phyloP scores from a whole-genome alignment of 2,797 vertebrate species.

The Thamnophis elegans region DNA sequence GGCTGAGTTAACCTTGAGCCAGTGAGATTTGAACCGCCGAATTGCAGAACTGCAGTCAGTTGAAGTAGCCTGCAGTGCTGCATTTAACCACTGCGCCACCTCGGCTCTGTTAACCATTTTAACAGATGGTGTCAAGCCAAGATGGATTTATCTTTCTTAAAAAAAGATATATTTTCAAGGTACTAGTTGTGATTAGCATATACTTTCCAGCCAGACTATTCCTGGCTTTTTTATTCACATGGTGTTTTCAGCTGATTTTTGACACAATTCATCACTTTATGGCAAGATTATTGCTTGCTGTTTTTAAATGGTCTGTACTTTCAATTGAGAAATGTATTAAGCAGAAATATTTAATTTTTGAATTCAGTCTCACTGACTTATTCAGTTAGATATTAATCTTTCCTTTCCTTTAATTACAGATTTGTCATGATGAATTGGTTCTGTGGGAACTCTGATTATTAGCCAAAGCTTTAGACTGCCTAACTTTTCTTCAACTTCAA shows the following conservation, averaged over 20 bases:
- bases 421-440: not conserved
- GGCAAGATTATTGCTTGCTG: not conserved
- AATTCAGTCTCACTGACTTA: not conserved
- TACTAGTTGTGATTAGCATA: not conserved
- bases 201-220: not conserved
- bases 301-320: not conserved
- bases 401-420: not conserved
- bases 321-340: not conserved
- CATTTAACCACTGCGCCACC: too few relatives aligned
- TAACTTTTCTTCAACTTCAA: not conserved
- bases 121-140: not conserved
- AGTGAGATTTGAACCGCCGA: too few relatives aligned
- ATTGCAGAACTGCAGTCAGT: too few relatives aligned
- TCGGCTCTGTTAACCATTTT: too few relatives aligned
- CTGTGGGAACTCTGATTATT: not conserved
- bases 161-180: slow-evolving; percentile 5
- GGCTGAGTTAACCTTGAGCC: too few relatives aligned
- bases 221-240: not conserved
- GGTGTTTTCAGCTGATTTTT: not conserved
- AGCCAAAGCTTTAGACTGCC: not conserved
- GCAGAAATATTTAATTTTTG: not conserved
- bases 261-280: not conserved
- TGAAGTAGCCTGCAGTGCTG: too few relatives aligned
- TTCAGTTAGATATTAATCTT: not conserved
- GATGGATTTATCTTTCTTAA: not conserved